Base-by-base conservation (phyloP, 64 coral and sea anemone species). In the Pocillopora verrucosa region DNA sequence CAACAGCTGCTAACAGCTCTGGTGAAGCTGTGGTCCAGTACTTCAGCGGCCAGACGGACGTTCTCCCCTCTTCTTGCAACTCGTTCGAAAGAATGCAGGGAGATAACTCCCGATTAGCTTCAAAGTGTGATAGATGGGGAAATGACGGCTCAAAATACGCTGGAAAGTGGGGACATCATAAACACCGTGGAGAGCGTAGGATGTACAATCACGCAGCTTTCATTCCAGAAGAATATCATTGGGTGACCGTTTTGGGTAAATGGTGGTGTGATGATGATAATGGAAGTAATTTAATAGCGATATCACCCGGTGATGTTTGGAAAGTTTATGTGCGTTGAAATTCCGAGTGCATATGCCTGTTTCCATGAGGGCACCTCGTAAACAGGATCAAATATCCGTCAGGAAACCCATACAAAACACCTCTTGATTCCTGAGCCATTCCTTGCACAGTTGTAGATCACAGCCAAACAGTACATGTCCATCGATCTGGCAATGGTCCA, bases 261-360 rank as follows among this genome's bases (percentile, higher is more conserved):
- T 62, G 61, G 19, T 20, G 16, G 11, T 86, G 83, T 12, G 83
- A 86, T 86, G 83, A 86, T 86, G 65, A 65, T n/a, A 75, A 17
- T 58, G 63, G 34, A 22, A 65, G 37, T 56, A 36, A 57, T 19
- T n/a, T 25, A 5, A 6, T 20, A 16, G 6, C 16, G 61, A 36
- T 80, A 70, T 36, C 60, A 7, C 34, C 62, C n/a, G 77, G 76
- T 10, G 76, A 89, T 89, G 80, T 72, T 24, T 89, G 88, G 88
- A 89, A 89, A 73, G 60, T 89, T 9, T 89, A 59, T 13, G 88
- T 89, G 0, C 88, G 88, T 10, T 89, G 73, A 80, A 15, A 80
- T 70, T 20, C 20, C 22, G 41, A 51, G 41, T 51, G 41, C 41
- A 51, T 51, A 4, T 51, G 7, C 41, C 41, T 51, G 41, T 51